A percentile compares a stretch with the other conserved stretches of the same genome.
These are phyloP conservation scores for Psix sp. DNA, from an alignment of 1,140 invertebrate genomes.

Conservation along the genomic window DNA sequence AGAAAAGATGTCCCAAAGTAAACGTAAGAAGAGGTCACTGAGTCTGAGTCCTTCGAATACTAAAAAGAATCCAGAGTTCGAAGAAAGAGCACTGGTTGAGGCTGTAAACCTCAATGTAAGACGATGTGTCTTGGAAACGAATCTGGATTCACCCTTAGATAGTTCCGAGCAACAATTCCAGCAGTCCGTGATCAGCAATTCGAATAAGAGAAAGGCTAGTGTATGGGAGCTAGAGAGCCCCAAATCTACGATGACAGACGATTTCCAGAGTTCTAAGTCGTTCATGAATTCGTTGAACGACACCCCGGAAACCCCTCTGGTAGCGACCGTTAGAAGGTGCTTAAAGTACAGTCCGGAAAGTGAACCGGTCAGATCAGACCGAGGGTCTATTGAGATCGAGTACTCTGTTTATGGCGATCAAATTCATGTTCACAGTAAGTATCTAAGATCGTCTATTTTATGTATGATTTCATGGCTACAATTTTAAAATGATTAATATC, in stretches of 20 bases:
- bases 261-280: slow-evolving; percentile 71
- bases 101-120: slow-evolving; percentile 73
- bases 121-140: slow-evolving; percentile 69
- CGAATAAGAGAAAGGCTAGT: slow-evolving; percentile 57
- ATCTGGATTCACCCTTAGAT: slow-evolving; percentile 67
- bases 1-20: slow-evolving; percentile 60
- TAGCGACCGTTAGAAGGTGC: slow-evolving; percentile 74
- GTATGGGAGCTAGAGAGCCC: slow-evolving; percentile 73
- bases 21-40: slow-evolving; percentile 62
- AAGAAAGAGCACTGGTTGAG: slow-evolving; percentile 31
- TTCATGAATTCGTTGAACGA: slow-evolving; percentile 66
- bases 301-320: slow-evolving; percentile 72
- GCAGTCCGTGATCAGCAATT: slow-evolving; percentile 34
- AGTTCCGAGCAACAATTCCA: slow-evolving; percentile 20
- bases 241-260: slow-evolving; percentile 71
- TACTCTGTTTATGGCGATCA: slow-evolving; percentile 67
- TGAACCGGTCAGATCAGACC: slow-evolving; percentile 59
- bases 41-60: slow-evolving; percentile 62
- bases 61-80: slow-evolving; percentile 12
- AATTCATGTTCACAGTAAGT: slow-evolving; percentile 74
- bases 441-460: neutral
- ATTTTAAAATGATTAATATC: too few species aligned
- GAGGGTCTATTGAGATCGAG: slow-evolving; percentile 74
- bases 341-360: slow-evolving; percentile 75
- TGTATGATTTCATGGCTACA: too few species aligned